These are phyloP conservation scores for Nemurella pictetii DNA, from an alignment of 2,888 invertebrate species.

Conservation along the genomic window DNA sequence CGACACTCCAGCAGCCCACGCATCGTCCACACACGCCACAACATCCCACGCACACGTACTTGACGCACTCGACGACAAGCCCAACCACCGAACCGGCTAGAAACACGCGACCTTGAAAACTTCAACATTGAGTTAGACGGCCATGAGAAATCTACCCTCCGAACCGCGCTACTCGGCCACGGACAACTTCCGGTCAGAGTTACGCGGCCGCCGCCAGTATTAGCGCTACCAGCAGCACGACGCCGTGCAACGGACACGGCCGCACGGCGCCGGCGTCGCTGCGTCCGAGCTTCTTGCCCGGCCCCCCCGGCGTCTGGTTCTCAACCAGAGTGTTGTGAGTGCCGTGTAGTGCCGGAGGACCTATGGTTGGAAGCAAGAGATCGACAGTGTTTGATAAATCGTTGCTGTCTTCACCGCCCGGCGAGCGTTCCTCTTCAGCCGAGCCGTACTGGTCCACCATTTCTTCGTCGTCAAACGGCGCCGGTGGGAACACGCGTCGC, in stretches of 20 bases:
- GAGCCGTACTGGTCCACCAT: slow-evolving; percentile 65
- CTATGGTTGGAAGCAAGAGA: slow-evolving; percentile 30
- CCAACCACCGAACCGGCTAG: not conserved
- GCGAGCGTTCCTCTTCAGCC: slow-evolving; percentile 66
- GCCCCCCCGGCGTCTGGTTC: slow-evolving; percentile 31
- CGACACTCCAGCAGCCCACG: not conserved
- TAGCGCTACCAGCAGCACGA: not conserved
- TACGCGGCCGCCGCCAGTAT: not conserved
- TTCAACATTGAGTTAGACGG: not conserved
- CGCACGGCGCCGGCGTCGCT: not conserved
- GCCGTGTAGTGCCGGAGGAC: slow-evolving; percentile 37
- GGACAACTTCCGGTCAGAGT: not conserved
- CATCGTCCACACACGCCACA: not conserved
- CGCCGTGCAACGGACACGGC: not conserved
- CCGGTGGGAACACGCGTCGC: slow-evolving; percentile 58
- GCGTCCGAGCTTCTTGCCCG: not conserved
- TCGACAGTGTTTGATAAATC: slow-evolving; percentile 52
- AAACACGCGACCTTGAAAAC: not conserved
- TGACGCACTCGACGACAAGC: not conserved
- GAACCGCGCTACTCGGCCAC: not conserved
- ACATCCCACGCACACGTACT: not conserved
- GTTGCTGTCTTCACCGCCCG: slow-evolving; percentile 59
- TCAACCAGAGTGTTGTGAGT: slow-evolving; percentile 39
- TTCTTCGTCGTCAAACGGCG: slow-evolving; percentile 60
- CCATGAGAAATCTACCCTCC: no score